phyloP scores from a whole-genome alignment of 2,888 invertebrate genomes.

The Sympetrum striolatum region DNA sequence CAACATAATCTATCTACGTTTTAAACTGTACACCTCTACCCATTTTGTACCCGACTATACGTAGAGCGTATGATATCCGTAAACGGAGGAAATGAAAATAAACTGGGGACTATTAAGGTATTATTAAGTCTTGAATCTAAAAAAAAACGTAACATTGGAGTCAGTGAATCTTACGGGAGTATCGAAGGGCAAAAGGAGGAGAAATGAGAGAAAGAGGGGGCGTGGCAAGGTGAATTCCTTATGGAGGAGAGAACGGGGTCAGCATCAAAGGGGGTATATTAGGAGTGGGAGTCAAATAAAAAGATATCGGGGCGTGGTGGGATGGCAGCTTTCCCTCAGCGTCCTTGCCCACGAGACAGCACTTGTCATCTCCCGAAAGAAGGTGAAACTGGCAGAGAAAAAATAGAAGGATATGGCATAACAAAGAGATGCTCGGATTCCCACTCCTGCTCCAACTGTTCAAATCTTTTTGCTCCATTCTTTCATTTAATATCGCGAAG shows the following conservation, averaged over 20 bases:
- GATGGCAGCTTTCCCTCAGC: background rate
- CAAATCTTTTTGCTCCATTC: background rate
- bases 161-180: background rate
- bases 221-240: background rate
- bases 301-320: constrained; percentile 17
- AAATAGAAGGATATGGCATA: background rate
- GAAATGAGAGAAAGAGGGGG: background rate
- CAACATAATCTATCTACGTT: no score
- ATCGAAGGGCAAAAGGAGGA: background rate
- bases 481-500: background rate
- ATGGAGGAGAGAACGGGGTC: constrained; percentile 12
- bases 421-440: background rate
- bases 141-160: no score
- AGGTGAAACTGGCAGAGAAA: background rate
- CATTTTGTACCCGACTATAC: no score
- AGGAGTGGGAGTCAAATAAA: background rate
- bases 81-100: background rate
- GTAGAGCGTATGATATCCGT: no score
- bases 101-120: no score
- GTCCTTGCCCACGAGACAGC: background rate
- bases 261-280: background rate
- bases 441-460: background rate
- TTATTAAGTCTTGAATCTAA: no score
- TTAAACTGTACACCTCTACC: no score
- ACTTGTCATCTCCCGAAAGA: background rate